Percentiles rank a stretch among this genome's conserved stretches.
phyloP scores from a whole-genome alignment of 2,797 vertebrate genomes.

The Danio tinwini region DNA sequence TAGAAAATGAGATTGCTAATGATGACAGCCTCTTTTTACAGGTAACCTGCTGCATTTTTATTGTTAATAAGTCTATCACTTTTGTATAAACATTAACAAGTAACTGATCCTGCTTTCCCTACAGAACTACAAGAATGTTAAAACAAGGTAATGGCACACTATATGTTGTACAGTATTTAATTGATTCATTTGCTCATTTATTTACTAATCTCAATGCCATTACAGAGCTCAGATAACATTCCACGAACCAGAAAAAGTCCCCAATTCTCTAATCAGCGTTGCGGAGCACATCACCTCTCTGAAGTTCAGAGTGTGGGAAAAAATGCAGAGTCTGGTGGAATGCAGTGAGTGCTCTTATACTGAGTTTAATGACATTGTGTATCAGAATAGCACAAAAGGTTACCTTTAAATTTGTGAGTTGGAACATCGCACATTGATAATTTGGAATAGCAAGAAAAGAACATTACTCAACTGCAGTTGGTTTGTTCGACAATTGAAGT shows the following conservation, averaged over 20 bases:
- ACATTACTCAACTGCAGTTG: not conserved
- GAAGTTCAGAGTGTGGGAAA: conserved; percentile 81
- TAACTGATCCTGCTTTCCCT: conserved; percentile 36
- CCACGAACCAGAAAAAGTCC: conserved; percentile 71
- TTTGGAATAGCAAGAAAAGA: not conserved
- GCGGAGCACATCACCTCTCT: conserved; percentile 77
- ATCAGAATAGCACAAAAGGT: not conserved
- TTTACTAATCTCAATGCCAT: conserved; percentile 3
- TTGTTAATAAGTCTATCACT: not conserved
- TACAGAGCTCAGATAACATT: conserved; percentile 71
- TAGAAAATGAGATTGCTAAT: conserved; percentile 77
- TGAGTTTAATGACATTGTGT: not conserved
- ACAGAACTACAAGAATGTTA: conserved; percentile 78
- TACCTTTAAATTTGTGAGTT: not conserved
- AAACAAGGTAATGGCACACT: conserved; percentile 71
- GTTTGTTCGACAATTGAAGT: not conserved
- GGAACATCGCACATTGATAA: not conserved
- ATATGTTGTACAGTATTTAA: conserved; percentile 11
- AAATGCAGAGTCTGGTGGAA: conserved; percentile 77
- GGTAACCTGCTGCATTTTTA: conserved; percentile 60
- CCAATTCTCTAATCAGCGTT: conserved; percentile 73
- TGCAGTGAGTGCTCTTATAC: conserved; percentile 73
- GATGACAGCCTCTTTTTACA: conserved; percentile 73
- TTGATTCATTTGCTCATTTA: not conserved
- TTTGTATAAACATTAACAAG: not conserved